Percentiles rank a stretch among this genome's conserved stretches.
Evolutionary conservation across 2,888 invertebrate species (phyloP).

Genomic region (Papilio demoleus): DNA sequence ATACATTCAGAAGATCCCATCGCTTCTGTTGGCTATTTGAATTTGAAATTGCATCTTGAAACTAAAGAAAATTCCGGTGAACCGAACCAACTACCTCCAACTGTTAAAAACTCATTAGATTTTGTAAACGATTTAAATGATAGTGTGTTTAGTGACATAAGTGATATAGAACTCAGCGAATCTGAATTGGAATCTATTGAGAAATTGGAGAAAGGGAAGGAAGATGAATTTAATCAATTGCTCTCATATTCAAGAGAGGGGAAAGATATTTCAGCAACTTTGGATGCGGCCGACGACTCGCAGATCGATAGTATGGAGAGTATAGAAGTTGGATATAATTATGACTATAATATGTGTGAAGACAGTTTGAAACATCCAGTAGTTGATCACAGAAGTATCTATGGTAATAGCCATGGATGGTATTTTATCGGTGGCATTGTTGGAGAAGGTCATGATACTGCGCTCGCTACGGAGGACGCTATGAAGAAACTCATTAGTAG

Average conservation of each 20-base stretch:
- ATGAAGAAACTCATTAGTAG: slow-evolving; percentile 91
- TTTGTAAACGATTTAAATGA: slow-evolving; percentile 85
- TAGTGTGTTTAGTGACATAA: slow-evolving; percentile 85
- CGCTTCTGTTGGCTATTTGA: slow-evolving; percentile 97
- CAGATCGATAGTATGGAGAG: slow-evolving; percentile 62
- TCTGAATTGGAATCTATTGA: slow-evolving; percentile 85
- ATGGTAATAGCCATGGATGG: slow-evolving; percentile 90
- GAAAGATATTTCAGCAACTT: slow-evolving; percentile 49
- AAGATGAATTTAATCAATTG: slow-evolving; percentile 74
- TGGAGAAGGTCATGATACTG: slow-evolving; percentile 86
- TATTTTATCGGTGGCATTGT: slow-evolving; percentile 92
- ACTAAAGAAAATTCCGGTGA: slow-evolving; percentile 80
- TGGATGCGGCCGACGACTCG: slow-evolving; percentile 56
- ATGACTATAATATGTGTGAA: slow-evolving; percentile 70
- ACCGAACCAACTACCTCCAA: slow-evolving; percentile 69
- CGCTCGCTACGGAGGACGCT: slow-evolving; percentile 87
- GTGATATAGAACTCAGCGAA: slow-evolving; percentile 86
- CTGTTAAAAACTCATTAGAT: slow-evolving; percentile 83
- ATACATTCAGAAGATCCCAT: slow-evolving; percentile 96
- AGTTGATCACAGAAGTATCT: slow-evolving; percentile 84
- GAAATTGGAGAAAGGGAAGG: slow-evolving; percentile 75
- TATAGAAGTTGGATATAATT: slow-evolving; percentile 69
- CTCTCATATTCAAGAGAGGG: slow-evolving; percentile 68
- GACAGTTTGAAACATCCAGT: slow-evolving; percentile 84
- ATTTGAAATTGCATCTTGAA: slow-evolving; percentile 92